Evolutionary conservation across 1,140 invertebrate species (phyloP).

Genomic region (Branchinecta lynchi): DNA sequence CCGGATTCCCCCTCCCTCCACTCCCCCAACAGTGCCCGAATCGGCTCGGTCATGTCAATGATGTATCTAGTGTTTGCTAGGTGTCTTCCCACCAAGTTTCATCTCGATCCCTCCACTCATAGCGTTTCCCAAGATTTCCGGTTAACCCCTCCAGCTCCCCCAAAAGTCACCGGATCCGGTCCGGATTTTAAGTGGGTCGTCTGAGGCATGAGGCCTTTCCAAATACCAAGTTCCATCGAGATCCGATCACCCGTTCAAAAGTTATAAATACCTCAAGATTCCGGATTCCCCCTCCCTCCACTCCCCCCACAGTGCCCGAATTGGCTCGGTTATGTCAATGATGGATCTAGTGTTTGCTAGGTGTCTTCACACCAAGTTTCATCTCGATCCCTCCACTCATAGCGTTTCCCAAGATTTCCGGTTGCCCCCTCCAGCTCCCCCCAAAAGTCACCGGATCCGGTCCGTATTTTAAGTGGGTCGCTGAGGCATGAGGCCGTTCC

Average conservation of each 20-base stretch:
- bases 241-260: too few species aligned
- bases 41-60: too few species aligned
- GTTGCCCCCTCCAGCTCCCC: not conserved
- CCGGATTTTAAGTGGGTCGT: not conserved
- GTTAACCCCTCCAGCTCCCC: not conserved
- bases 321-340: too few species aligned
- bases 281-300: too few species aligned
- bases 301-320: too few species aligned
- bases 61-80: too few species aligned
- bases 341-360: not conserved
- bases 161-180: slow-evolving; percentile 1
- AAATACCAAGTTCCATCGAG: too few species aligned
- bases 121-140: not conserved
- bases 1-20: too few species aligned
- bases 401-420: slow-evolving; percentile 8
- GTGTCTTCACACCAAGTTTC: not conserved
- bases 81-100: not conserved
- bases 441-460: not conserved
- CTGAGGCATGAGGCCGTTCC: not conserved
- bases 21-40: too few species aligned
- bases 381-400: slow-evolving; percentile 1
- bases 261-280: too few species aligned
- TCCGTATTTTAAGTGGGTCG: not conserved
- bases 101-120: slow-evolving; percentile 1
- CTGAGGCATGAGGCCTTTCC: not conserved